A percentile compares a stretch with the other conserved stretches of the same genome.
phyloP scores from a whole-genome alignment of 2,888 invertebrate species.

The Cephus sareptanus region DNA sequence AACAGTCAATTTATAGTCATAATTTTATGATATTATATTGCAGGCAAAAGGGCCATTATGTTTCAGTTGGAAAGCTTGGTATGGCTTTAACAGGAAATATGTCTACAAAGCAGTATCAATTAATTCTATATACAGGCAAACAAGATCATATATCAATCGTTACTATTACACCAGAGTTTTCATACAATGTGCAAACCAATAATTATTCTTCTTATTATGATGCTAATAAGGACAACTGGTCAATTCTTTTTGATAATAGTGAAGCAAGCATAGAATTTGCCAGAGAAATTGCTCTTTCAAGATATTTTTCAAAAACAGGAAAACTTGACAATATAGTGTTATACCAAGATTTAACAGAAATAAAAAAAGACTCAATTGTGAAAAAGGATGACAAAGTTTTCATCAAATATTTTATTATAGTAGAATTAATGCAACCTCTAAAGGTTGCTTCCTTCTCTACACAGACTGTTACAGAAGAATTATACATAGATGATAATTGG shows the following conservation, averaged over 20 bases:
- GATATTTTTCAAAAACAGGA: slow-evolving; percentile 41
- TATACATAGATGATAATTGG: slow-evolving; percentile 56
- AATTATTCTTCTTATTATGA: slow-evolving; percentile 66
- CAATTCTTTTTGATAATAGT: slow-evolving; percentile 66
- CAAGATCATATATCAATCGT: slow-evolving; percentile 52
- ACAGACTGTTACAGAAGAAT: slow-evolving; percentile 45
- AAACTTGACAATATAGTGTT: slow-evolving; percentile 43
- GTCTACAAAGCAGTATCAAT: slow-evolving; percentile 48
- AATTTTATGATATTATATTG: slow-evolving; percentile 9
- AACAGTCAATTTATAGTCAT: not conserved
- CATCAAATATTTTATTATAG: slow-evolving; percentile 43
- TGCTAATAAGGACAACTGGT: slow-evolving; percentile 69
- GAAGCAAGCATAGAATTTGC: slow-evolving; percentile 56
- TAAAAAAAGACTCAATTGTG: slow-evolving; percentile 30
- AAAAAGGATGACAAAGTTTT: slow-evolving; percentile 46
- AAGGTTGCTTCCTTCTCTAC: slow-evolving; percentile 35
- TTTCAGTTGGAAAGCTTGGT: slow-evolving; percentile 56
- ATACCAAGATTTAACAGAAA: slow-evolving; percentile 47
- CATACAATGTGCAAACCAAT: slow-evolving; percentile 50
- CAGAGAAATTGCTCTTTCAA: slow-evolving; percentile 51
- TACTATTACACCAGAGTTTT: slow-evolving; percentile 49
- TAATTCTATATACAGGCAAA: slow-evolving; percentile 59
- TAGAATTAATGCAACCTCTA: slow-evolving; percentile 47
- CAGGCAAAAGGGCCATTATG: slow-evolving; percentile 55
- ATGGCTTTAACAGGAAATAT: slow-evolving; percentile 56